These are phyloP conservation scores for Chymomyza procnemis DNA, from an alignment of 2,888 invertebrate genomes.

Conservation along the genomic window DNA sequence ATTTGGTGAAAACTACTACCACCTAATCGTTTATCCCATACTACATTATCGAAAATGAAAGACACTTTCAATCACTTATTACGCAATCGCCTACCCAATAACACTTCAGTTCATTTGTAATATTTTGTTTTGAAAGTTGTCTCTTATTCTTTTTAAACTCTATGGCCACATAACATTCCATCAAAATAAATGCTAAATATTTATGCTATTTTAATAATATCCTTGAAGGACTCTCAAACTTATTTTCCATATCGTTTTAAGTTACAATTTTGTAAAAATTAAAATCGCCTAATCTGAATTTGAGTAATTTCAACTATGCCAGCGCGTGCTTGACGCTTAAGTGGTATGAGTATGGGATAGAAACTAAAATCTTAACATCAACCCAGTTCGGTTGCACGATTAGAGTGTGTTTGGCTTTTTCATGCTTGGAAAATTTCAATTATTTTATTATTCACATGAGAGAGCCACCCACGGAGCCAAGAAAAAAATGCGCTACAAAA, in stretches of 20 bases:
- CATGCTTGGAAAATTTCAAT: conserved; percentile 66
- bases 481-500: conserved; percentile 7
- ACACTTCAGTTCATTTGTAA: too few relatives aligned
- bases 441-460: conserved; percentile 68
- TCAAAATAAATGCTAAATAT: too few relatives aligned
- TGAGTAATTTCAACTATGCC: conserved; percentile 13
- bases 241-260: neutral
- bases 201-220: too few relatives aligned
- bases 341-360: too few relatives aligned
- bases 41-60: too few relatives aligned
- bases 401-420: conserved; percentile 21
- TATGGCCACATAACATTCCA: too few relatives aligned
- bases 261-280: neutral
- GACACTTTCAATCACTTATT: too few relatives aligned
- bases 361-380: neutral
- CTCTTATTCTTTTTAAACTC: too few relatives aligned
- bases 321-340: neutral
- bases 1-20: too few relatives aligned
- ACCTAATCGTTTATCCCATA: too few relatives aligned
- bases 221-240: neutral
- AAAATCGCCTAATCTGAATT: conserved; percentile 6
- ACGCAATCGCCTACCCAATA: too few relatives aligned
- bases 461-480: conserved; percentile 14
- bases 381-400: neutral
- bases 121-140: too few relatives aligned